Conservation (phyloP, 2,113 vertebrate species). For the Sorex araneus region DNA sequence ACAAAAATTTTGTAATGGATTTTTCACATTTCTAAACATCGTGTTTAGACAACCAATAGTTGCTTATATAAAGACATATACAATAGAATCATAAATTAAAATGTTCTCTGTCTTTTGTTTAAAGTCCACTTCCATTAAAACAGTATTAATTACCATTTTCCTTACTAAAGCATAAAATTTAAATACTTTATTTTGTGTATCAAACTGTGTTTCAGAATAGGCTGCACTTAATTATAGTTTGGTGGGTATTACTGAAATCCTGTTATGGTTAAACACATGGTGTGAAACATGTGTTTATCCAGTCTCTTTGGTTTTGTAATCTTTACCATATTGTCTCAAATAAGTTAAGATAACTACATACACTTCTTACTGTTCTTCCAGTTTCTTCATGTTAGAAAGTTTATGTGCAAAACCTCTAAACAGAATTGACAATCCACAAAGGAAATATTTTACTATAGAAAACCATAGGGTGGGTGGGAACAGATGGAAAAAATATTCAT, state of each 20-base stretch:
- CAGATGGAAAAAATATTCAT: slow-evolving; percentile 24
- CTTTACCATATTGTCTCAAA: slow-evolving; percentile 43
- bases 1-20: slow-evolving; percentile 52
- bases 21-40: slow-evolving; percentile 15
- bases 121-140: slow-evolving; percentile 4
- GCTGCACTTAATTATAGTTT: background rate
- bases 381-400: slow-evolving; percentile 20
- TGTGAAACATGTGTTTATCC: background rate
- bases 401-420: slow-evolving; percentile 41
- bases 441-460: background rate
- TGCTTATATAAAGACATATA: slow-evolving; percentile 36
- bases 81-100: background rate
- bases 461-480: background rate
- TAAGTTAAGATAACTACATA: background rate
- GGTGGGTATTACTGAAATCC: background rate
- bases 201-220: slow-evolving; percentile 7
- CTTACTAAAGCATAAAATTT: slow-evolving; percentile 19
- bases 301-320: background rate
- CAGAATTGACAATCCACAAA: background rate
- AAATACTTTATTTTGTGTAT: slow-evolving; percentile 25
- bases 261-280: background rate
- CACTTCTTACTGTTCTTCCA: slow-evolving; percentile 14
- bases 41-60: slow-evolving; percentile 3
- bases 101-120: too few species aligned
- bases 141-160: background rate